phyloP scores from a whole-genome alignment of 1,140 invertebrate genomes.

The Pseudomyrmex sp. region DNA sequence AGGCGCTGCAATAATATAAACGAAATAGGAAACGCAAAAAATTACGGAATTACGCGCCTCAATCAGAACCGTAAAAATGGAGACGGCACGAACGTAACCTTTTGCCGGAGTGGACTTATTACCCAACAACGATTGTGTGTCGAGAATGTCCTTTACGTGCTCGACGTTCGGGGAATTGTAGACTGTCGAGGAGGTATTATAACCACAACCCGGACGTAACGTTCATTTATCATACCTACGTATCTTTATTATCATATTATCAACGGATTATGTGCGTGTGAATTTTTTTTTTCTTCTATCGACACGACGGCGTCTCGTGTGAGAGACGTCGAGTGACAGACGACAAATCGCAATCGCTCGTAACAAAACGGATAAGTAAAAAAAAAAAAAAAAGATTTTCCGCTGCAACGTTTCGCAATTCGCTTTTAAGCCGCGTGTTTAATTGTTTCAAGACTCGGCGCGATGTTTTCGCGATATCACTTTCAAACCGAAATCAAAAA shows the following conservation, averaged over 20 bases:
- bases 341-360: background rate
- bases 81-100: slow-evolving; percentile 49
- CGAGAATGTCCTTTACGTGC: slow-evolving; percentile 42
- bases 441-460: no score
- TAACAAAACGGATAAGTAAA: background rate
- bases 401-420: slow-evolving; percentile 1
- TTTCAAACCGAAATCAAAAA: no score
- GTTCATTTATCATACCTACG: slow-evolving; percentile 35
- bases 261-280: slow-evolving; percentile 2
- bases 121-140: slow-evolving; percentile 25
- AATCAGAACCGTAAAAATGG: slow-evolving; percentile 20
- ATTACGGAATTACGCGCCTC: slow-evolving; percentile 3
- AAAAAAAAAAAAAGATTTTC: background rate
- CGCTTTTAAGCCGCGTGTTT: background rate
- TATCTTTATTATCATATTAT: slow-evolving; percentile 41
- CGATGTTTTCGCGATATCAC: no score
- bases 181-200: background rate
- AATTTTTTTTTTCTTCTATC: background rate
- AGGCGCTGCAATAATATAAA: background rate
- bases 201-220: slow-evolving; percentile 43
- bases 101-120: slow-evolving; percentile 48
- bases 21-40: background rate
- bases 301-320: background rate
- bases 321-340: slow-evolving; percentile 26
- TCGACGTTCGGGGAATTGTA: slow-evolving; percentile 29